A percentile compares a stretch with the other conserved stretches of the same genome.
phyloP scores from a whole-genome alignment of 2,113 vertebrate species.

The Pseudorhombus dupliciocellatus region DNA sequence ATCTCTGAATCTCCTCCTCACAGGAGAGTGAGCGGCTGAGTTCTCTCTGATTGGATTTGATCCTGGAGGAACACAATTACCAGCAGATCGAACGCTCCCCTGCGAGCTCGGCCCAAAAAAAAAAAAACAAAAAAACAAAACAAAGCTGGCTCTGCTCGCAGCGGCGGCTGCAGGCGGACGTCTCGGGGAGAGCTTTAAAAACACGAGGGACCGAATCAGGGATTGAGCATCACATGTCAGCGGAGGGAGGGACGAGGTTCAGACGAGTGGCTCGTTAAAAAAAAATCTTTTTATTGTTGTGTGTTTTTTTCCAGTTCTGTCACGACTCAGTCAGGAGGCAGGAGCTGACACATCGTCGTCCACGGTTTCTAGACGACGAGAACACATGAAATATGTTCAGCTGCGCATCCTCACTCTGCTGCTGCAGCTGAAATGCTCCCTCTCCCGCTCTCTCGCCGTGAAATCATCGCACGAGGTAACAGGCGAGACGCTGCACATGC shows the following conservation, averaged over 20 bases:
- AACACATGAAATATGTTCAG: too few species aligned
- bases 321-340: too few species aligned
- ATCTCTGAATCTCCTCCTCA: conserved; percentile 48
- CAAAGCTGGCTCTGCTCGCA: conserved; percentile 7
- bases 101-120: conserved; percentile 24
- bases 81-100: conserved; percentile 44
- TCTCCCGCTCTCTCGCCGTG: conserved; percentile 1
- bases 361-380: too few species aligned
- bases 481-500: conserved; percentile 31
- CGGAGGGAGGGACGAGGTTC: conserved; percentile 37
- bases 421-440: conserved; percentile 35
- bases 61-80: conserved; percentile 83
- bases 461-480: conserved; percentile 52
- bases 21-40: conserved; percentile 27
- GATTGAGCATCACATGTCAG: conserved; percentile 53
- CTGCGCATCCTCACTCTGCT: conserved; percentile 30
- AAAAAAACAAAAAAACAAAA: conserved; percentile 23
- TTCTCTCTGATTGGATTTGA: conserved; percentile 82
- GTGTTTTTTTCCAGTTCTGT: too few species aligned
- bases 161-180: conserved; percentile 9
- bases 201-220: conserved; percentile 22
- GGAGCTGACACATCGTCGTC: too few species aligned
- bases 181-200: conserved; percentile 12
- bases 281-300: too few species aligned
- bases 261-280: neutral